A percentile compares a stretch with the other conserved stretches of the same genome.
Conservation (phyloP, 2,888 invertebrate species). For the Ptycholaimellus sp. region DNA sequence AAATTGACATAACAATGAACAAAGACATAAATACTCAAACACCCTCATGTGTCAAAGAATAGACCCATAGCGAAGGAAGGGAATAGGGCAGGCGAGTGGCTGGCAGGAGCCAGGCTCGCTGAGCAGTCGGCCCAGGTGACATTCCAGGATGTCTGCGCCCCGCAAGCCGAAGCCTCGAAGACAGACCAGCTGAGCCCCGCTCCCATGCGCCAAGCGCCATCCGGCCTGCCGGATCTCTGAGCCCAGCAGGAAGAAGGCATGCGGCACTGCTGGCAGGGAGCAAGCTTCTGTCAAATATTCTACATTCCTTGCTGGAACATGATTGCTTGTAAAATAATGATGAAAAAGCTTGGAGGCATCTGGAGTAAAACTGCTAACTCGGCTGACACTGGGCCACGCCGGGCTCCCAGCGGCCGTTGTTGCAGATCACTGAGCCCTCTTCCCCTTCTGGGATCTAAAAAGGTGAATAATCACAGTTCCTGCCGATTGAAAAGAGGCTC, state of each 20-base stretch:
- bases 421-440: slow-evolving; percentile 52
- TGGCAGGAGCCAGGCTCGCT: slow-evolving; percentile 5
- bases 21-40: too few species aligned
- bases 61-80: too few species aligned
- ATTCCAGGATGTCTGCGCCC: slow-evolving; percentile 5
- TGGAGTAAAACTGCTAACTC: slow-evolving; percentile 32
- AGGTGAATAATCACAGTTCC: too few species aligned
- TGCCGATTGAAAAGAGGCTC: too few species aligned
- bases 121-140: slow-evolving; percentile 5
- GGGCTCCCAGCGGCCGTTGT: slow-evolving; percentile 74
- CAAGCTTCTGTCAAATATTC: slow-evolving; percentile 15
- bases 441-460: slow-evolving; percentile 39
- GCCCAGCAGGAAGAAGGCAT: slow-evolving; percentile 16
- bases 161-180: slow-evolving; percentile 10
- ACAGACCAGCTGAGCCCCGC: slow-evolving; percentile 11
- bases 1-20: too few species aligned
- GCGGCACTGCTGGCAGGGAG: slow-evolving; percentile 16
- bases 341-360: not conserved
- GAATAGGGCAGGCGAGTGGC: too few species aligned
- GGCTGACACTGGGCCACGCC: slow-evolving; percentile 61
- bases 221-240: slow-evolving; percentile 19
- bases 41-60: too few species aligned
- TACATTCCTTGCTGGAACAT: not conserved
- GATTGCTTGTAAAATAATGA: not conserved
- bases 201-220: slow-evolving; percentile 14